These are phyloP conservation scores for Nematolebias whitei DNA, from an alignment of 2,113 vertebrate species.

Conservation along the genomic window DNA sequence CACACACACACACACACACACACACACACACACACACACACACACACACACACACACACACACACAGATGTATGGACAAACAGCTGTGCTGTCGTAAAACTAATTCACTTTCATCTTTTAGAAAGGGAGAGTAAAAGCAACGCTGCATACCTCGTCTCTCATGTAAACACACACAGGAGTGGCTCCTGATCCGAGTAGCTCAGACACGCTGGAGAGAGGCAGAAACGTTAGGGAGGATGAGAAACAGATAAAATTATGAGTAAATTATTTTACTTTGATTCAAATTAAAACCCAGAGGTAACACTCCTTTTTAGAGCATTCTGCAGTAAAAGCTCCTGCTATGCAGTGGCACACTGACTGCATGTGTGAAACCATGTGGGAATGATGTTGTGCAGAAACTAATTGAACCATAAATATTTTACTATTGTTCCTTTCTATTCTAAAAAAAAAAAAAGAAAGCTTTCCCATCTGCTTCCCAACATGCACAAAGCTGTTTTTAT, in stretches of 20 bases:
- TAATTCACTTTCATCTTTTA: slow-evolving; percentile 26
- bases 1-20: slow-evolving; percentile 18
- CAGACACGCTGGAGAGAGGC: slow-evolving; percentile 47
- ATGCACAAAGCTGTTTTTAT: slow-evolving; percentile 43
- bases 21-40: slow-evolving; percentile 68
- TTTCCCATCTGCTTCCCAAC: slow-evolving; percentile 30
- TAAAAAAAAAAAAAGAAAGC: slow-evolving; percentile 56
- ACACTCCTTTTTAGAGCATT: slow-evolving; percentile 16
- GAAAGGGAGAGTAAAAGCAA: slow-evolving; percentile 21
- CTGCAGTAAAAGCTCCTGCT: slow-evolving; percentile 26
- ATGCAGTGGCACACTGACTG: slow-evolving; percentile 34
- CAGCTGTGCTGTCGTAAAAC: slow-evolving; percentile 33
- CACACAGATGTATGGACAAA: slow-evolving; percentile 15
- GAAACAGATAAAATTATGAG: not conserved
- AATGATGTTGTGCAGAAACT: slow-evolving; percentile 40
- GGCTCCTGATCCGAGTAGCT: slow-evolving; percentile 54
- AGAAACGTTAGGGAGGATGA: not conserved
- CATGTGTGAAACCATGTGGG: slow-evolving; percentile 68
- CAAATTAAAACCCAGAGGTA: slow-evolving; percentile 17
- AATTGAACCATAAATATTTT: slow-evolving; percentile 70
- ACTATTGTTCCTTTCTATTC: slow-evolving; percentile 49
- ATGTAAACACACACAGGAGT: slow-evolving; percentile 82
- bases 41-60: slow-evolving; percentile 66
- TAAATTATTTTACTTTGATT: slow-evolving; percentile 19
- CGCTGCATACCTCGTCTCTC: slow-evolving; percentile 76